These are phyloP conservation scores for Phrynocephalus vlangalii DNA, from an alignment of 2,797 vertebrate genomes.

Conservation along the genomic window DNA sequence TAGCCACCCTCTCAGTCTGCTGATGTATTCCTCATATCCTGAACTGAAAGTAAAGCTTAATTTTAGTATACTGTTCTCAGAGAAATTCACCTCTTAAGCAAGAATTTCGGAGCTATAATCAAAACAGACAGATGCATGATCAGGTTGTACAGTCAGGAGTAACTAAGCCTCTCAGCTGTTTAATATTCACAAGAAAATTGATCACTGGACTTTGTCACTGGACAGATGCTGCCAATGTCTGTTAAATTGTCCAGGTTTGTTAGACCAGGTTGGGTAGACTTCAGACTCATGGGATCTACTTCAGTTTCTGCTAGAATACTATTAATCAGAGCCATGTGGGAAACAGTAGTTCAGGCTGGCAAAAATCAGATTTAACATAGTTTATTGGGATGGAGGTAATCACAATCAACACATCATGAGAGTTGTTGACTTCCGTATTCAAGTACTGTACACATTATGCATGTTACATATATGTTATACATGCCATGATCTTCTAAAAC, in stretches of 20 bases:
- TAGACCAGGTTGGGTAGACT: not conserved
- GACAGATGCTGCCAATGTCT: constrained; percentile 29
- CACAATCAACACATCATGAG: not conserved
- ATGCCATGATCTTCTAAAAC: too few species aligned
- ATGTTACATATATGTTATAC: not conserved
- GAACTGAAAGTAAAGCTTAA: constrained; percentile 43
- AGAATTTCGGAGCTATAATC: not conserved
- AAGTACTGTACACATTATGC: too few species aligned
- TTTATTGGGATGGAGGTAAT: not conserved
- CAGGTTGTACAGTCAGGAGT: constrained; percentile 46
- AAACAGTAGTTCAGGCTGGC: not conserved
- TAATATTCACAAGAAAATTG: constrained; percentile 52
- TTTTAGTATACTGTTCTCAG: constrained; percentile 50
- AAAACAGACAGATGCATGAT: constrained; percentile 44
- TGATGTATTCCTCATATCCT: constrained; percentile 68
- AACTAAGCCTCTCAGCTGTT: constrained; percentile 52
- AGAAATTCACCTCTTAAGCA: constrained; percentile 43
- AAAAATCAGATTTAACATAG: not conserved
- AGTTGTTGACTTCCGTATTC: too few species aligned
- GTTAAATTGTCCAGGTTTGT: constrained; percentile 27
- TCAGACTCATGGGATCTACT: not conserved
- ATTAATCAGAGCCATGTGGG: not conserved
- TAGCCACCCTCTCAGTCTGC: constrained; percentile 13
- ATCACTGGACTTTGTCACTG: constrained; percentile 50
- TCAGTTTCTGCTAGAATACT: not conserved